phyloP scores from a whole-genome alignment of 2,113 vertebrate genomes.

The Uria lomvia region DNA sequence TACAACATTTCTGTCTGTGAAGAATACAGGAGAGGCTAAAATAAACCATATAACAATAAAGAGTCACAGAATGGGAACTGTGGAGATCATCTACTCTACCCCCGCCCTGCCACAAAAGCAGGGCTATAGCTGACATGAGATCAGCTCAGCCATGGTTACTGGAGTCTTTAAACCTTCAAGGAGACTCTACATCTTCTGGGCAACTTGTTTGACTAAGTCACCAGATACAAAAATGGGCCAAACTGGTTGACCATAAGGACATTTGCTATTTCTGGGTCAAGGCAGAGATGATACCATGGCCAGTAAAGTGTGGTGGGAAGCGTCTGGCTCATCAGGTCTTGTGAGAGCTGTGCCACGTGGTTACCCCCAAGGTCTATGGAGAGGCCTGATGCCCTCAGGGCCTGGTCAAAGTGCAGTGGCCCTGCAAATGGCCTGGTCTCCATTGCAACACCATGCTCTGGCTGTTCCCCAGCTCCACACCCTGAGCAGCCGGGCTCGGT shows the following conservation, averaged over 20 bases:
- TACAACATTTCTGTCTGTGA: background rate
- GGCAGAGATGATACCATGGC: background rate
- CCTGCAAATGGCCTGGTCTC: background rate
- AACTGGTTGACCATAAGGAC: background rate
- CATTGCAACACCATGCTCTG: background rate
- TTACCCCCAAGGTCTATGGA: background rate
- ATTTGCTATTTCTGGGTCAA: background rate
- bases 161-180: background rate
- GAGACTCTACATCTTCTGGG: background rate
- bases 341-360: background rate
- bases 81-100: background rate
- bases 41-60: background rate
- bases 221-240: background rate
- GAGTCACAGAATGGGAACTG: background rate
- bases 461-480: background rate
- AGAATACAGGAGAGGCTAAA: background rate
- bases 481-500: background rate
- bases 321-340: fast-evolving
- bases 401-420: background rate
- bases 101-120: background rate
- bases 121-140: background rate
- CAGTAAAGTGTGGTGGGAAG: background rate
- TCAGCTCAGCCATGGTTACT: background rate
- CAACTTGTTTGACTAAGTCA: background rate
- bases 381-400: background rate